These are phyloP conservation scores for Chamaea fasciata DNA, from an alignment of 2,113 vertebrate species.

Conservation along the genomic window DNA sequence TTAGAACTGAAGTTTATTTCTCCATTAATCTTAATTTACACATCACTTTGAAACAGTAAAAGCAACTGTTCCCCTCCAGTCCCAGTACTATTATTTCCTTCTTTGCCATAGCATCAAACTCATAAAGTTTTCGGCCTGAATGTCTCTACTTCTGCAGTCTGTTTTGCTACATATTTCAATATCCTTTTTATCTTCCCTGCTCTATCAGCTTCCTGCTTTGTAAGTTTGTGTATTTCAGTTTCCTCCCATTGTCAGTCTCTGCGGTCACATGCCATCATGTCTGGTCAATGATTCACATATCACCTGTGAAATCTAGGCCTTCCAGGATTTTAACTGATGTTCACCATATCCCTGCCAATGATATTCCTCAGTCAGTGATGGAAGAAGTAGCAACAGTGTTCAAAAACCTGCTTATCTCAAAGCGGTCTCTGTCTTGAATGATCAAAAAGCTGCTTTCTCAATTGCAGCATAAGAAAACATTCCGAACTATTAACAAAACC, in stretches of 20 bases:
- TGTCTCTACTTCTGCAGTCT: neutral
- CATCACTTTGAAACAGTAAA: neutral
- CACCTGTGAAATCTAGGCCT: neutral
- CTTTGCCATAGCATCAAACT: neutral
- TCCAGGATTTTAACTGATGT: neutral
- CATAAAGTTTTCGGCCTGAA: neutral
- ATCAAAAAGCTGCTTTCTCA: neutral
- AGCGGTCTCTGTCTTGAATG: neutral
- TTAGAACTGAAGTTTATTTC: neutral
- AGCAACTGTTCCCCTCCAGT: neutral
- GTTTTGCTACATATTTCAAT: neutral
- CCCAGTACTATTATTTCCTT: neutral
- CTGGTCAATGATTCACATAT: neutral
- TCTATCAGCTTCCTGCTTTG: neutral
- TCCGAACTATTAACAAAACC: neutral
- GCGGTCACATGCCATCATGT: neutral
- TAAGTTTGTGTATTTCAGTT: neutral
- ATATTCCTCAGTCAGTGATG: neutral
- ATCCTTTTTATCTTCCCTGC: neutral
- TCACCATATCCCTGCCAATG: neutral
- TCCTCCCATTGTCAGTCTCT: neutral
- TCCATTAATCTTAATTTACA: neutral
- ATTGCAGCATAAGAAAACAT: neutral
- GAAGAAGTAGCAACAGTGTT: neutral
- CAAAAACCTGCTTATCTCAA: neutral